phyloP scores from a whole-genome alignment of 2,888 invertebrate species.

The Polylopha cassiicola region DNA sequence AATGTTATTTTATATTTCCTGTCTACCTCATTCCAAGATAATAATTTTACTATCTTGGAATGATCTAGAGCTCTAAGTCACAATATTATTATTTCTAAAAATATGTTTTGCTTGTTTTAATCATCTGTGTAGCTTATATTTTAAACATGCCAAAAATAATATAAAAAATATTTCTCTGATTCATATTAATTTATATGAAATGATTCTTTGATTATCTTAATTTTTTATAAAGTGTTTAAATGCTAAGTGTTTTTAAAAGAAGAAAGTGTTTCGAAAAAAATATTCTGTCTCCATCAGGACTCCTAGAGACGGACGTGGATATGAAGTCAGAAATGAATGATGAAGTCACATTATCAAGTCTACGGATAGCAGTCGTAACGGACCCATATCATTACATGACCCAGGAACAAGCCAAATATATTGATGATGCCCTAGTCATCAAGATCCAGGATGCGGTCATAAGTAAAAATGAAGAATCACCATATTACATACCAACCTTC shows the following conservation, averaged over 20 bases:
- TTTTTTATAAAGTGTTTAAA: no score
- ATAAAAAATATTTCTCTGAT: no score
- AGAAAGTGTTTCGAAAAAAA: not conserved
- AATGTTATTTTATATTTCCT: no score
- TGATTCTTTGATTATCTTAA: no score
- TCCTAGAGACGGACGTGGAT: constrained; percentile 16
- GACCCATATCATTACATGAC: constrained; percentile 9
- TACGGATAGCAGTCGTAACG: constrained; percentile 7
- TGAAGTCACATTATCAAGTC: not conserved
- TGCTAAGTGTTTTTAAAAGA: constrained; percentile 1
- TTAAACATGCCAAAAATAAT: no score
- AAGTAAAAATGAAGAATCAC: not conserved
- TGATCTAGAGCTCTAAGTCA: no score
- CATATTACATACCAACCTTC: constrained; percentile 10
- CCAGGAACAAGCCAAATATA: constrained; percentile 8
- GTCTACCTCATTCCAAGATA: no score
- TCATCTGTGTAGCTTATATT: no score
- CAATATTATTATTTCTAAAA: no score
- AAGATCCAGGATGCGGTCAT: constrained; percentile 13
- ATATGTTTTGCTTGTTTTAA: no score
- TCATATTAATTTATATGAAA: no score
- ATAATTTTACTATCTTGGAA: no score
- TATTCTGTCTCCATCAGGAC: constrained; percentile 18
- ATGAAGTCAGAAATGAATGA: constrained; percentile 1
- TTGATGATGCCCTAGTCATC: constrained; percentile 3